A percentile compares a stretch with the other conserved stretches of the same genome.
These are phyloP conservation scores for Burhinus bistriatus DNA, from an alignment of 2,113 vertebrate species.

Conservation along the genomic window DNA sequence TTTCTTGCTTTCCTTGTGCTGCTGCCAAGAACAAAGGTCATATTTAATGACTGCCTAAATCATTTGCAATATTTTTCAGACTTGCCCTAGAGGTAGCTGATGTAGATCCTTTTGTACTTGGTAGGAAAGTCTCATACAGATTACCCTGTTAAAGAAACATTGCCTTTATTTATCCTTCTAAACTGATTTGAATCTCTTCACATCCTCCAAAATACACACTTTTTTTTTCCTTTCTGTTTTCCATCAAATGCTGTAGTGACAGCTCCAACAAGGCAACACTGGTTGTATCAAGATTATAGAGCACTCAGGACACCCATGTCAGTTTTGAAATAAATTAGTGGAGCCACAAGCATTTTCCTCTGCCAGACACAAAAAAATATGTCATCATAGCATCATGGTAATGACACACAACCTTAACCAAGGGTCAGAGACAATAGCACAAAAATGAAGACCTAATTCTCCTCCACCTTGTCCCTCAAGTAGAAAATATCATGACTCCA, in stretches of 20 bases:
- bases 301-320: background rate
- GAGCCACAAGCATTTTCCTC: background rate
- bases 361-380: background rate
- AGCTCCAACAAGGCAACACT: background rate
- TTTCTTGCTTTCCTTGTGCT: constrained; percentile 49
- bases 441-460: background rate
- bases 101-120: background rate
- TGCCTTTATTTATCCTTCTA: background rate
- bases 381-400: background rate
- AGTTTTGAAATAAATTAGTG: constrained; percentile 26
- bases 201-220: background rate
- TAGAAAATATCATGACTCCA: background rate
- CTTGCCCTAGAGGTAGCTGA: background rate
- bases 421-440: background rate
- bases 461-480: background rate
- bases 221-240: background rate
- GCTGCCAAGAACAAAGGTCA: constrained; percentile 55
- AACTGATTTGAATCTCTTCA: background rate
- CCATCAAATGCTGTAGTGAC: background rate
- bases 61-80: background rate
- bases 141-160: background rate
- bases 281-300: constrained; percentile 14
- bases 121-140: background rate
- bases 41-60: constrained; percentile 36
- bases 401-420: background rate